Percentiles rank a stretch among this genome's conserved stretches.
These are phyloP conservation scores for Drosophila lowei DNA, from an alignment of 1,140 invertebrate genomes.

Conservation along the genomic window DNA sequence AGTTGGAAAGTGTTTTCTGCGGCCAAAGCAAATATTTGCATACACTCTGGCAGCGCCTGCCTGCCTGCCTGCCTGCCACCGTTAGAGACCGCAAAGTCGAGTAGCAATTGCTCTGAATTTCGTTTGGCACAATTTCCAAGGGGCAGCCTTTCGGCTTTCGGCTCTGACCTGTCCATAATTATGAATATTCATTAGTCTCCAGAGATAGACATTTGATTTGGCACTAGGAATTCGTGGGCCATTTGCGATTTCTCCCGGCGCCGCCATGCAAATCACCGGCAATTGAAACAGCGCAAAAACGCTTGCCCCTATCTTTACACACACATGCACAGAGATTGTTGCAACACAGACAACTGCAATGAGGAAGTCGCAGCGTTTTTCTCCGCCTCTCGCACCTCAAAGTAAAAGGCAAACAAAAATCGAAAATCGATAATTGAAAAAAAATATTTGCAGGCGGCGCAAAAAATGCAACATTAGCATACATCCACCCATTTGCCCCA, in stretches of 20 bases:
- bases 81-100: slow-evolving; percentile 59
- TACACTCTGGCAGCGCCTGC: slow-evolving; percentile 21
- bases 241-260: slow-evolving; percentile 31
- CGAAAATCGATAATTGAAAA: slow-evolving; percentile 77
- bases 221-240: slow-evolving; percentile 22
- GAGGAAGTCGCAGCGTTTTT: slow-evolving; percentile 53
- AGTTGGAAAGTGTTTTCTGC: slow-evolving; percentile 71
- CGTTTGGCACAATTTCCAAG: slow-evolving; percentile 66
- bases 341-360: slow-evolving; percentile 46
- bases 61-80: too few species aligned
- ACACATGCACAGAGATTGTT: neutral
- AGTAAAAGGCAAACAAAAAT: slow-evolving; percentile 63
- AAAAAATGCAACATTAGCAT: slow-evolving; percentile 66
- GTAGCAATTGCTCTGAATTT: slow-evolving; percentile 81
- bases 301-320: neutral
- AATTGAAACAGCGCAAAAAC: slow-evolving; percentile 34
- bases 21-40: slow-evolving; percentile 70
- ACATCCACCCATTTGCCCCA: slow-evolving; percentile 35
- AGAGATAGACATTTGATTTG: slow-evolving; percentile 46
- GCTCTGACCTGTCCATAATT: slow-evolving; percentile 33
- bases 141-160: slow-evolving; percentile 23
- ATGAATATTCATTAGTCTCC: slow-evolving; percentile 54
- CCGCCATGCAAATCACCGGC: slow-evolving; percentile 14
- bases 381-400: slow-evolving; percentile 31
- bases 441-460: slow-evolving; percentile 58